Conservation (phyloP, 2,888 invertebrate genomes). For the Noctuana brunneofusca region DNA sequence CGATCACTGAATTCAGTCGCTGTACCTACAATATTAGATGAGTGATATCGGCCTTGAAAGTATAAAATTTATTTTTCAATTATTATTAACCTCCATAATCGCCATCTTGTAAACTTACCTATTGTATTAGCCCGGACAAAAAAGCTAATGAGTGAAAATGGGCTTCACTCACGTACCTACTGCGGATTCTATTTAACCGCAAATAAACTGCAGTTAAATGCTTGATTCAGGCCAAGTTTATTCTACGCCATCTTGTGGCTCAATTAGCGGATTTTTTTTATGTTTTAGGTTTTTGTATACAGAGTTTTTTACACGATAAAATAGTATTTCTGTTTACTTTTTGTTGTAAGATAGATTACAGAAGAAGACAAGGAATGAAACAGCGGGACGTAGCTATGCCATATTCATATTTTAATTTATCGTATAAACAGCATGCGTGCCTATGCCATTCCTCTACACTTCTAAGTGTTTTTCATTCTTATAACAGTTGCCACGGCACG, state of each 20-base stretch:
- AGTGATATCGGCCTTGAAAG: no score
- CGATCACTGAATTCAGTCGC: no score
- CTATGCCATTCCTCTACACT: background rate
- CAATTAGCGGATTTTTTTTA: conserved; percentile 31
- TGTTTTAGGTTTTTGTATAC: conserved; percentile 10
- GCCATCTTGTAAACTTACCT: background rate
- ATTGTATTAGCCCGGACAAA: background rate
- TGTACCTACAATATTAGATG: no score
- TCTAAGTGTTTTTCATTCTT: background rate
- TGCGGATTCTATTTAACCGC: conserved; percentile 29
- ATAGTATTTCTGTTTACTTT: no score
- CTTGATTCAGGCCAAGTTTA: conserved; percentile 28
- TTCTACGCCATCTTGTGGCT: conserved; percentile 12
- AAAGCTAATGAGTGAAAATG: background rate
- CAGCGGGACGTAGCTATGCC: background rate
- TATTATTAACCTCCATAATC: no score
- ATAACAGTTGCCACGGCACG: background rate
- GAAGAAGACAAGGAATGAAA: no score
- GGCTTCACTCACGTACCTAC: background rate
- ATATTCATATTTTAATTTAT: background rate
- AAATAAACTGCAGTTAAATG: conserved; percentile 26
- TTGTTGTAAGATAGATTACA: no score
- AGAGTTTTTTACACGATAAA: background rate
- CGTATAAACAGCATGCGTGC: background rate
- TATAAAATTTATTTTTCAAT: no score